These are phyloP conservation scores for Anoplophora glabripennis DNA, from an alignment of 1,140 invertebrate genomes.

Conservation along the genomic window DNA sequence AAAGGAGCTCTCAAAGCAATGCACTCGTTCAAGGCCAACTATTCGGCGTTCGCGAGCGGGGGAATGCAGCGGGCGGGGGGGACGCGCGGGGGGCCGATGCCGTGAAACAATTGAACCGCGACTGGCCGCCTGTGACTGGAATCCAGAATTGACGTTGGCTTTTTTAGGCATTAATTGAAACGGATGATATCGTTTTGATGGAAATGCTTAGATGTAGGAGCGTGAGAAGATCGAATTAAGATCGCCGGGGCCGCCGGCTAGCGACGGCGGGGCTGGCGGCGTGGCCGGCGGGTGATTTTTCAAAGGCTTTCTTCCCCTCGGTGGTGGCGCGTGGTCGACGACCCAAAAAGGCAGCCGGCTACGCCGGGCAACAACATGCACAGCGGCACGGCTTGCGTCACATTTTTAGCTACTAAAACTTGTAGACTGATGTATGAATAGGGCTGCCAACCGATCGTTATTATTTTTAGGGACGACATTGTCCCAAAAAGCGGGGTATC, in stretches of 20 bases:
- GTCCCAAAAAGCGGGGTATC: neutral
- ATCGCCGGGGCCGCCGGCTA: neutral
- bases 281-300: constrained; percentile 8
- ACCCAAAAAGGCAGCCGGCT: neutral
- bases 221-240: constrained; percentile 37
- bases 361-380: neutral
- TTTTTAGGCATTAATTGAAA: constrained; percentile 48
- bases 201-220: constrained; percentile 28
- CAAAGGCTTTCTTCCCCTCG: neutral
- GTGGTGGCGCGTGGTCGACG: neutral
- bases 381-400: neutral
- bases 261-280: neutral
- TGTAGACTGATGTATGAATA: no score
- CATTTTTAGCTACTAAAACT: no score
- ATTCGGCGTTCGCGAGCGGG: constrained; percentile 40
- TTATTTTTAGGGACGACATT: neutral
- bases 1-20: constrained; percentile 46
- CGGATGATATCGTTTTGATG: constrained; percentile 45
- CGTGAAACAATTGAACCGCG: constrained; percentile 49
- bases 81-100: constrained; percentile 34
- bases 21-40: constrained; percentile 50
- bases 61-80: constrained; percentile 33
- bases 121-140: constrained; percentile 48
- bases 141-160: constrained; percentile 47
- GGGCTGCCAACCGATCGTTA: neutral